Base-by-base conservation (phyloP, 2,888 invertebrate genomes). In the Teinopalpus imperialis region DNA sequence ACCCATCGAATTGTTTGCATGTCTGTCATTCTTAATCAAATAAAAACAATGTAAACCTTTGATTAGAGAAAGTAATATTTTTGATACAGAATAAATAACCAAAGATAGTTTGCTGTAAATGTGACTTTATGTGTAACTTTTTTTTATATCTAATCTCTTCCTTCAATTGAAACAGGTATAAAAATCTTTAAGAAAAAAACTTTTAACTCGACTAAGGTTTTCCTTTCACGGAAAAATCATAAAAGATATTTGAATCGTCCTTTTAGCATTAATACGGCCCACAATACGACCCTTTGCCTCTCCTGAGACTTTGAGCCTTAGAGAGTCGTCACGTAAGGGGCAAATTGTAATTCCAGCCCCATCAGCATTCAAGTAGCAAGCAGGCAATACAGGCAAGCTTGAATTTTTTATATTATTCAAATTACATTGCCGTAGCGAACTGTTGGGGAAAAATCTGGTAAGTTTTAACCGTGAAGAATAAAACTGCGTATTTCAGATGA, bases 161-260 rank as follows among this genome's bases (percentile, higher is more conserved):
- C 47, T 43, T 51, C 53, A 43, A 48, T 24, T n/a, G 41, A 43
- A 39, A 49, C 48, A 40, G 9, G 46, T 24, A 43, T 47, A 44
- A 42, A 47, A 41, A 46, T 35, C 20, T 41, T 39, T 20, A n/a
- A n/a, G n/a, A 43, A 49, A 16, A 53, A 40, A 40, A 18, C 27
- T 40, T 49, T 43, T 13, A 30, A 40, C 30, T 16, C 2, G 9
- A 14, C 18, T n/a, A 10, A 42, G 27, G 32, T 44, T 49, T 36
- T 43, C 34, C 36, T 14, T 45, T 36, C 41, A 47, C 35, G 43
- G 37, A 31, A 18, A 43, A 43, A 36, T 45, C 36, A 43, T 43
- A 43, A 43, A 43, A 36, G 20, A 43, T 30, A 43, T 43, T 43
- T 43, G 36, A 43, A 43, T 36, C 6, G 43, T 36, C 36, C 36